Conservation (phyloP, 2,888 invertebrate genomes). For the Drosophila borealis region DNA sequence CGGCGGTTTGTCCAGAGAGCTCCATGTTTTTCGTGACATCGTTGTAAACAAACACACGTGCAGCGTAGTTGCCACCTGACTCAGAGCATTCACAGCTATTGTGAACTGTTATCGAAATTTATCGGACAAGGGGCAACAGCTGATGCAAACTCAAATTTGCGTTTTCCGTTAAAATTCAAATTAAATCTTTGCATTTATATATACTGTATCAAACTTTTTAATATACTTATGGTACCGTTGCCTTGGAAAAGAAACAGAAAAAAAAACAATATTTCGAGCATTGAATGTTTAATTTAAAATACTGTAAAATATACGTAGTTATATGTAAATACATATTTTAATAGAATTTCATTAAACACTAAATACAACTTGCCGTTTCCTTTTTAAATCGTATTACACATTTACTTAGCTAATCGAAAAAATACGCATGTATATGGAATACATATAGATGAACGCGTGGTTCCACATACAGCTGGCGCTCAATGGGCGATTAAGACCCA, state of each 20-base stretch:
- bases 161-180: conserved; percentile 7
- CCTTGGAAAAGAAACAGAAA: not conserved
- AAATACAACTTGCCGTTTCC: conserved; percentile 68
- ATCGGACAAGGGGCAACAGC: not conserved
- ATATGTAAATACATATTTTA: conserved; percentile 71
- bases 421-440: conserved; percentile 27
- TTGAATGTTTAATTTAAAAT: conserved; percentile 73
- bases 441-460: conserved; percentile 21
- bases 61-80: conserved; percentile 48
- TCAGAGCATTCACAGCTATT: not conserved
- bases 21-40: conserved; percentile 84
- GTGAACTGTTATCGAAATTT: conserved; percentile 23
- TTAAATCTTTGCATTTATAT: not conserved
- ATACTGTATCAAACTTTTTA: too few species aligned
- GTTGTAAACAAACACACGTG: conserved; percentile 61
- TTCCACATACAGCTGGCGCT: conserved; percentile 15
- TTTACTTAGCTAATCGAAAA: conserved; percentile 57
- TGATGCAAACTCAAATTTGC: conserved; percentile 1
- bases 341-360: conserved; percentile 69
- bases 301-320: conserved; percentile 73
- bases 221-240: too few species aligned
- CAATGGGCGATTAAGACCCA: conserved; percentile 25
- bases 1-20: conserved; percentile 84
- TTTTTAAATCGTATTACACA: conserved; percentile 56
- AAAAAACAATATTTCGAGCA: conserved; percentile 32